These are phyloP conservation scores for Polietes domitor DNA, from an alignment of 2,888 invertebrate genomes.

Conservation along the genomic window DNA sequence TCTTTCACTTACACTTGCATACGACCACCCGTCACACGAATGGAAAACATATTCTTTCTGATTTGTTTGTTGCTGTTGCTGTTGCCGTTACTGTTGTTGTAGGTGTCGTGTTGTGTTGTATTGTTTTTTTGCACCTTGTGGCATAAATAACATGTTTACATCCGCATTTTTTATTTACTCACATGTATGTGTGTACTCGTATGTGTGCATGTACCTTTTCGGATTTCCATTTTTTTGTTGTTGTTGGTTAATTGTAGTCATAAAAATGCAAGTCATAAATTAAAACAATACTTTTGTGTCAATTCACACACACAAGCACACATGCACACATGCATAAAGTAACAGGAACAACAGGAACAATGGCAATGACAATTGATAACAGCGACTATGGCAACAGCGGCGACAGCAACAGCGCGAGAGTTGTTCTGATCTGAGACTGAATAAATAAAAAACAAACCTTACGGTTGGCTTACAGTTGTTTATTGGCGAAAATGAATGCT, in stretches of 20 bases:
- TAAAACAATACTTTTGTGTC: slow-evolving; percentile 43
- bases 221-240: slow-evolving; percentile 2
- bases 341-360: neutral
- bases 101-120: neutral
- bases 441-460: neutral
- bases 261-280: slow-evolving; percentile 58
- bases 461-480: neutral
- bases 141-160: slow-evolving; percentile 52
- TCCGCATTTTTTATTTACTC: slow-evolving; percentile 37
- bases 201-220: neutral
- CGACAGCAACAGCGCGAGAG: slow-evolving; percentile 4
- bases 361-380: slow-evolving; percentile 27
- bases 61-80: neutral
- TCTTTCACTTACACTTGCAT: too few relatives aligned
- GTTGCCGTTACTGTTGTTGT: neutral
- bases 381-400: neutral
- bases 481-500: slow-evolving; percentile 19
- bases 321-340: neutral
- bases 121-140: slow-evolving; percentile 49
- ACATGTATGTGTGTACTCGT: neutral
- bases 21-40: slow-evolving; percentile 1
- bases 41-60: slow-evolving; percentile 32
- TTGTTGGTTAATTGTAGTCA: slow-evolving; percentile 45
- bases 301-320: slow-evolving; percentile 26
- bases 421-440: slow-evolving; percentile 8